Evolutionary conservation across 1,140 invertebrate species (phyloP).

Genomic region (Pantala flavescens): DNA sequence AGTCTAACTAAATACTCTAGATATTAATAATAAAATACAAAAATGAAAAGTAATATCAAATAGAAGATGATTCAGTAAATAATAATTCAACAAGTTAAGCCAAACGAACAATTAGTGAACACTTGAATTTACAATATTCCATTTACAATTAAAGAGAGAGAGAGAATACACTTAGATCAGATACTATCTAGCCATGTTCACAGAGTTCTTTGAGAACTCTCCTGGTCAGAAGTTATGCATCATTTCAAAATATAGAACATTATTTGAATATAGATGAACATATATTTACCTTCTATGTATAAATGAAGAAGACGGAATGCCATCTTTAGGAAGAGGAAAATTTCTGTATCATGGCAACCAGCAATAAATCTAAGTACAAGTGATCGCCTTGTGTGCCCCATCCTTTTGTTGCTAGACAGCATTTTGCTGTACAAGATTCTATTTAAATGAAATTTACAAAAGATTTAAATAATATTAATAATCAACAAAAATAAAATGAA

Average conservation of each 20-base stretch:
- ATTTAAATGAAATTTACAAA: conserved; percentile 20
- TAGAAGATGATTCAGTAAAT: no score
- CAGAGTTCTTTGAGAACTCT: no score
- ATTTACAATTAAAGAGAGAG: not conserved
- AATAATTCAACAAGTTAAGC: no score
- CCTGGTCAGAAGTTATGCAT: no score
- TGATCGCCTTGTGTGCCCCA: conserved; percentile 54
- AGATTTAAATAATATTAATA: not conserved
- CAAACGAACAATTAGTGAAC: no score
- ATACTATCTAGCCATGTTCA: no score
- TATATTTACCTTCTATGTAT: conserved; percentile 40
- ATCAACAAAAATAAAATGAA: not conserved
- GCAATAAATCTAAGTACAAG: conserved; percentile 75
- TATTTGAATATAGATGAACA: not conserved
- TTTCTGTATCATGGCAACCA: conserved; percentile 65
- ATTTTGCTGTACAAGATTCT: conserved; percentile 83
- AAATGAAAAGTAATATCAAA: no score
- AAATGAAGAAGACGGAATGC: conserved; percentile 63
- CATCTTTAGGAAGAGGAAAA: conserved; percentile 69
- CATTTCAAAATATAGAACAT: no score
- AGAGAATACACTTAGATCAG: not conserved
- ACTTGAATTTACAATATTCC: no score
- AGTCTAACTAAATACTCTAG: no score
- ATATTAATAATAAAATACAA: no score
- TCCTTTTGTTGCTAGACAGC: conserved; percentile 60